A percentile compares a stretch with the other conserved stretches of the same genome.
Conservation (phyloP, 2,888 invertebrate genomes). For the Heliconius charithonia region DNA sequence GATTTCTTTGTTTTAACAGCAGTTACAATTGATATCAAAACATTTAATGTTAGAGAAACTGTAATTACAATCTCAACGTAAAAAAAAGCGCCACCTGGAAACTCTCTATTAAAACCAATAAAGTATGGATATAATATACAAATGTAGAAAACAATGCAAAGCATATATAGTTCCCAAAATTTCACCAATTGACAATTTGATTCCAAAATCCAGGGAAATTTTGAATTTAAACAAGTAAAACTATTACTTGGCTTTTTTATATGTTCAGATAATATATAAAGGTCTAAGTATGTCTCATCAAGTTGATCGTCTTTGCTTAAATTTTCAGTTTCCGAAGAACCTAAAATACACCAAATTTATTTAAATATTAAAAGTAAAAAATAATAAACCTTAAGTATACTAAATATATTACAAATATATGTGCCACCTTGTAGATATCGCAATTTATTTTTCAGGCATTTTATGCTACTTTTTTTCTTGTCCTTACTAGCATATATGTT, state of each 20-base stretch:
- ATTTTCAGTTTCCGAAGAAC: constrained; percentile 62
- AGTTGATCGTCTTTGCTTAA: constrained; percentile 66
- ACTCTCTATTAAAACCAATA: constrained; percentile 70
- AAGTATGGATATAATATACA: constrained; percentile 78
- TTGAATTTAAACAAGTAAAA: constrained; percentile 70
- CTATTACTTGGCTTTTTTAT: constrained; percentile 66
- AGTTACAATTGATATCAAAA: constrained; percentile 72
- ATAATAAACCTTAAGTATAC: not conserved
- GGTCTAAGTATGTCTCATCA: constrained; percentile 71
- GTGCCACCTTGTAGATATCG: constrained; percentile 71
- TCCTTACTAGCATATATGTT: constrained; percentile 78
- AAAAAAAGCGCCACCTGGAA: constrained; percentile 69
- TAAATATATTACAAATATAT: not conserved
- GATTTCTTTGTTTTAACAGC: constrained; percentile 77
- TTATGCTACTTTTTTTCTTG: constrained; percentile 76
- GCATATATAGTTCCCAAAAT: constrained; percentile 78
- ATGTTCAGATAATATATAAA: constrained; percentile 77
- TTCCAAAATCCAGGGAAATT: constrained; percentile 80
- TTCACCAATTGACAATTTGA: constrained; percentile 72
- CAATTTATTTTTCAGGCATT: constrained; percentile 77
- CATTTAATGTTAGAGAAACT: constrained; percentile 70
- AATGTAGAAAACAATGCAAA: constrained; percentile 69
- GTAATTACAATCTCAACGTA: constrained; percentile 70
- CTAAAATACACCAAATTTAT: constrained; percentile 52
- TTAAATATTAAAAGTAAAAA: not conserved